These are phyloP conservation scores for Brachycybe producta DNA, from an alignment of 2,888 invertebrate genomes.

Conservation along the genomic window DNA sequence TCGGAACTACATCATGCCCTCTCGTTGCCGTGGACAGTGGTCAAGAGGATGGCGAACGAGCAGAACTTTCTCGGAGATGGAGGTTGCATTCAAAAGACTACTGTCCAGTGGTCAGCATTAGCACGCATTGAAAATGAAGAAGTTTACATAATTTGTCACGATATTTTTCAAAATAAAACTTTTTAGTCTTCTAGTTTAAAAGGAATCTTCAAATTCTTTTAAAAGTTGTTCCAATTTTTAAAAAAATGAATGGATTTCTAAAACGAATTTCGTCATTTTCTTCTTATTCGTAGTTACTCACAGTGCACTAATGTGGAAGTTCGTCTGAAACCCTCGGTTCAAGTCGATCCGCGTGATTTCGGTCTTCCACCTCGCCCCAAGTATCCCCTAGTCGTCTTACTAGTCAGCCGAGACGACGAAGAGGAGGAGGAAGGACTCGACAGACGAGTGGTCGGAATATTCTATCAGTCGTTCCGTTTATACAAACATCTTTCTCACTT, in stretches of 20 bases:
- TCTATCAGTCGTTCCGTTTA: background rate
- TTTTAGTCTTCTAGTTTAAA: background rate
- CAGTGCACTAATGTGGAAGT: conserved; percentile 1
- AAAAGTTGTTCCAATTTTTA: too few species aligned
- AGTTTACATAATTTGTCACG: too few species aligned
- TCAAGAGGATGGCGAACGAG: background rate
- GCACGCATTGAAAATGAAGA: too few species aligned
- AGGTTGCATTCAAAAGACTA: too few species aligned
- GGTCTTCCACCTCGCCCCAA: conserved; percentile 59
- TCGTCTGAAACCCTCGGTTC: background rate
- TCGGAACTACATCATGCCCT: background rate
- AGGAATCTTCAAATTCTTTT: background rate
- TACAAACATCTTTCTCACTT: conserved; percentile 31
- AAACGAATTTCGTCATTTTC: too few species aligned
- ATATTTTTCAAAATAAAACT: background rate
- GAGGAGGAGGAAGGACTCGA: conserved; percentile 12
- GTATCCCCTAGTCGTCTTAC: conserved; percentile 62
- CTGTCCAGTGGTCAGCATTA: too few species aligned
- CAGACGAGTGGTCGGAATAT: conserved; percentile 15
- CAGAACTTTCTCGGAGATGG: background rate
- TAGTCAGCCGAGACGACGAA: conserved; percentile 28
- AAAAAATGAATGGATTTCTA: too few species aligned
- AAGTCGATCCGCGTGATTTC: conserved; percentile 36
- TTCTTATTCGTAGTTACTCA: conserved; percentile 1
- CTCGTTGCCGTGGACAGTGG: conserved; percentile 1